These are phyloP conservation scores for Drosophila acutilabella DNA, from an alignment of 2,888 invertebrate genomes.

Conservation along the genomic window DNA sequence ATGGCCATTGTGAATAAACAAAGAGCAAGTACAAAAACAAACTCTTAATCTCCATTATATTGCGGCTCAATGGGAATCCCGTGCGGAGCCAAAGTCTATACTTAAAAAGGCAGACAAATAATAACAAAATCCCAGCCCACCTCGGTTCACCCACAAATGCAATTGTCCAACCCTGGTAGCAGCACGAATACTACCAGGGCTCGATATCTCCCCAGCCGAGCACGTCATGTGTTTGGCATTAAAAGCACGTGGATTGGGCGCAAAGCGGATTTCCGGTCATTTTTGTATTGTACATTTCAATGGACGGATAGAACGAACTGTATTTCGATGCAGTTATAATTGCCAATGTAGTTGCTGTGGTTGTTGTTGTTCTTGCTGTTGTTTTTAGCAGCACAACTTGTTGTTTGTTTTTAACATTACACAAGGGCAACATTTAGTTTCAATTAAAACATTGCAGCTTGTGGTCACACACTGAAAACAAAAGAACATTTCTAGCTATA, in stretches of 20 bases:
- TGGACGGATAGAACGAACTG: conserved; percentile 19
- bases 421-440: conserved; percentile 79
- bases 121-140: conserved; percentile 47
- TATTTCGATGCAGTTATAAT: conserved; percentile 74
- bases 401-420: conserved; percentile 68
- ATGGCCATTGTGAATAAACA: conserved; percentile 36
- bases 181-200: neutral
- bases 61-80: conserved; percentile 57
- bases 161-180: conserved; percentile 19
- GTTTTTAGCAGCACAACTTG: conserved; percentile 47
- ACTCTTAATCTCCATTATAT: conserved; percentile 71
- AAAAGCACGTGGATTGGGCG: conserved; percentile 66
- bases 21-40: conserved; percentile 39
- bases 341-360: conserved; percentile 51
- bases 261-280: conserved; percentile 77
- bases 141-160: conserved; percentile 2
- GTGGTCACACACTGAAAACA: conserved; percentile 57
- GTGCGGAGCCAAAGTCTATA: conserved; percentile 42
- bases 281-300: conserved; percentile 29
- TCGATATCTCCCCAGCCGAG: neutral
- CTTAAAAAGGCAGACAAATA: conserved; percentile 69
- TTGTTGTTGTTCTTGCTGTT: conserved; percentile 32
- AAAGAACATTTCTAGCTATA: conserved; percentile 57
- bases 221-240: conserved; percentile 59
- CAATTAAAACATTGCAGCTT: conserved; percentile 80